Evolutionary conservation across 2,888 invertebrate genomes (phyloP), one percentile per base, ranked within the genome.

Genomic region (Ectropis crepuscularia): DNA sequence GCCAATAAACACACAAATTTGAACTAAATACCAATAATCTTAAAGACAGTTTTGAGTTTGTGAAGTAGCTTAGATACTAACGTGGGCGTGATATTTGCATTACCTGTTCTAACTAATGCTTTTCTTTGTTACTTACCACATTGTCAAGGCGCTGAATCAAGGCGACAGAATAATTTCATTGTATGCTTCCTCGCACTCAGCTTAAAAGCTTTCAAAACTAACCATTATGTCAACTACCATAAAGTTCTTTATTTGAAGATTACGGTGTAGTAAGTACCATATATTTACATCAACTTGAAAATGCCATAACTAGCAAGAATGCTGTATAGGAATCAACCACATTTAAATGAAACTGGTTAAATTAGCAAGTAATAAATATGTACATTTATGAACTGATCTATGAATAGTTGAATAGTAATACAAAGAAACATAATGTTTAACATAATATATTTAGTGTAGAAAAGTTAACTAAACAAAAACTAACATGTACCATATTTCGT

Each of bases 131-230:
- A 77, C 77, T 79, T 83, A 84, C 86, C 83, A 81, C 85, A 86
- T 82, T 89, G 86, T 85, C 88, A 89, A 89, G 87, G 87, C 81
- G 78, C 72, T 60, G 69, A 78, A 78, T 80, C 86, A 86, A 87
- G 83, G 84, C 82, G 79, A 83, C 75, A 72, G 58, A 76, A 74
- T 75, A 78, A 55, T 55, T 55, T 55, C 47, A 83, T 81, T 78
- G 80, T 75, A 76, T 65, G 79, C 77, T 81, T 82, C 80, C 77
- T 79, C 68, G 72, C 74, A 71, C 67, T 75, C 63, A 65, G 41
- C 39, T 42, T 28, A 53, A 5, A 57, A 38, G 38, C 36, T 41
- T 8, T 53, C 42, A 42, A 73, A 63, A 47, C 10, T 57, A 11
- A 59, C 45, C 43, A 54, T 12, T 70, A 61, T 6, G 0, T 2